Base-by-base conservation (phyloP, 2,888 invertebrate genomes). In the Trissoscelio sp. region DNA sequence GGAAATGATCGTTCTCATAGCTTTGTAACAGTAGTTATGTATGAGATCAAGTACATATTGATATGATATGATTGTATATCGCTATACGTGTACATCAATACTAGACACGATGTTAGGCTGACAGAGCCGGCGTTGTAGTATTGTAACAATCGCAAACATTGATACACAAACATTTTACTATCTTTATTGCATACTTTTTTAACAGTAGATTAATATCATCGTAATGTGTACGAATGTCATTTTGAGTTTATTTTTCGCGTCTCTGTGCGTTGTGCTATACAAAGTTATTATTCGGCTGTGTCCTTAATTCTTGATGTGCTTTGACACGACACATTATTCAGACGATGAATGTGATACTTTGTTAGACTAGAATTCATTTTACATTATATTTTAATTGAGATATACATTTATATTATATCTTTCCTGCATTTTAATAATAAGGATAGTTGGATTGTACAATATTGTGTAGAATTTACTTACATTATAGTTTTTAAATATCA, bases 241-340 rank as follows among this genome's bases (percentile, higher is more conserved):
- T 78, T 81, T 74, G n/a, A 81, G 67, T 77, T 81, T 67, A 69
- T 44, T 78, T 78, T 62, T 78, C 80, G 70, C 70, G 80, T 75
- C 37, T 64, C 60, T 79, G 82, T 83, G 82, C 82, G 83, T 85
- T 84, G 80, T 83, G 86, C 86, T 85, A 83, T 74, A 64, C 16
- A 79, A 84, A 75, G 16, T 74, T 75, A 64, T 84, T 83, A 83
- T 70, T 75, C 62, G 81, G 79, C 84, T 83, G 83, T 69, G 82
- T 85, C 83, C 66, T 82, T 60, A 81, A 83, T 83, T 86, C 79
- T 83, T 82, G 74, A 74, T 82, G 75, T 69, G 69, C 77, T 77
- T 77, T 55, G 6, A 69, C 44, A 69, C 42, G 31, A 75, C 16
- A 66, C 18, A 57, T 77, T 60, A 16, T 55, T 34, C 22, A 22